Evolutionary conservation across 92 coral and sea anemone species (phyloP).

Genomic region (Parazoanthus swiftii): DNA sequence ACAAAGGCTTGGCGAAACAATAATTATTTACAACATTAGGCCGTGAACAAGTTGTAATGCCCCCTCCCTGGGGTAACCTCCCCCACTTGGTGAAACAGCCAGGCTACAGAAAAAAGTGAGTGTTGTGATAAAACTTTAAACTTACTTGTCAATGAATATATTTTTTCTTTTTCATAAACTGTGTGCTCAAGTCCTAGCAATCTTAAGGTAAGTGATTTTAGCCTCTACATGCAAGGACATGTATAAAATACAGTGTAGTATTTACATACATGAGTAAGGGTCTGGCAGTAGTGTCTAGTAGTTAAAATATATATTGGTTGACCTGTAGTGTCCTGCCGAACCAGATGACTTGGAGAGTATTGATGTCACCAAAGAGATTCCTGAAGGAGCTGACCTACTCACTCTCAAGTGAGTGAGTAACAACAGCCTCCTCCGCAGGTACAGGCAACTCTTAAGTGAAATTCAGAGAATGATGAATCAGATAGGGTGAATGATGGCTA

Average conservation of each 20-base stretch:
- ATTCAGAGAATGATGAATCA: too few relatives aligned
- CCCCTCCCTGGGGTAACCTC: too few relatives aligned
- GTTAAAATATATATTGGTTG: not conserved
- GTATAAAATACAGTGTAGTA: not conserved
- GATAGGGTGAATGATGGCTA: too few relatives aligned
- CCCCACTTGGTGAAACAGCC: too few relatives aligned
- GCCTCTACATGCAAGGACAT: too few relatives aligned
- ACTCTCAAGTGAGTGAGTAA: slow-evolving; percentile 59
- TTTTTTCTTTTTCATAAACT: not conserved
- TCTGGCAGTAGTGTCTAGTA: not conserved
- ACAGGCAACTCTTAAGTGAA: too few relatives aligned
- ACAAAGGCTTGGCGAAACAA: too few relatives aligned
- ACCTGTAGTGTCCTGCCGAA: slow-evolving; percentile 70
- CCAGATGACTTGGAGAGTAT: slow-evolving; percentile 64
- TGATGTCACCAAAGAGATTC: slow-evolving; percentile 66
- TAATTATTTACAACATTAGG: too few relatives aligned
- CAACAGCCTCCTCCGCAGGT: too few relatives aligned
- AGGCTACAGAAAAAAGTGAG: too few relatives aligned
- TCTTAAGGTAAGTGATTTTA: slow-evolving; percentile 37
- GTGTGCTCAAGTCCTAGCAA: slow-evolving; percentile 31
- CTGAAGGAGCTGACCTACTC: slow-evolving; percentile 66
- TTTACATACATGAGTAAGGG: not conserved
- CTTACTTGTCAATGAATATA: not conserved
- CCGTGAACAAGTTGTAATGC: too few relatives aligned
- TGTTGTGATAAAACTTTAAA: not conserved